These are phyloP conservation scores for Phoebastria nigripes DNA, from an alignment of 2,797 vertebrate genomes.

Conservation along the genomic window DNA sequence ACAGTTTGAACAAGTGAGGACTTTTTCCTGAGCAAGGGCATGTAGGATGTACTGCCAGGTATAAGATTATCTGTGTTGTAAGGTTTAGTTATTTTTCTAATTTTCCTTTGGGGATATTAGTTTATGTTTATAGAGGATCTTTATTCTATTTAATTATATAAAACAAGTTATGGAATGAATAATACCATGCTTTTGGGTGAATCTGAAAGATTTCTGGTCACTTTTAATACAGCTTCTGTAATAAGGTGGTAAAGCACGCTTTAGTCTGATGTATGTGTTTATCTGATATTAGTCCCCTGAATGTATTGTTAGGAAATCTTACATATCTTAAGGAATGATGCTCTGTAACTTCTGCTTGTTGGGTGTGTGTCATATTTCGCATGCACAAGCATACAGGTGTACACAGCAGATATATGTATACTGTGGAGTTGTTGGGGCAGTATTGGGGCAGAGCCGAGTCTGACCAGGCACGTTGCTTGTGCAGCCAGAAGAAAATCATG, in stretches of 20 bases:
- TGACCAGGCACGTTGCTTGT: background rate
- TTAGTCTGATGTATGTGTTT: background rate
- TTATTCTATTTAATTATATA: conserved; percentile 51
- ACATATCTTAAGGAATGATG: background rate
- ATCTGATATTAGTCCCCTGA: conserved; percentile 17
- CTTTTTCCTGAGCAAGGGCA: background rate
- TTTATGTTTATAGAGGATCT: conserved; percentile 33
- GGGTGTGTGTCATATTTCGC: background rate
- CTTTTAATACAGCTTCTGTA: conserved; percentile 46
- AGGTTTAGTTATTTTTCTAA: background rate
- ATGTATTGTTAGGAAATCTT: background rate
- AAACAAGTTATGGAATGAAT: conserved; percentile 44
- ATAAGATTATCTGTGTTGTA: background rate
- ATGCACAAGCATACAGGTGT: background rate
- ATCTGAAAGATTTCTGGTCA: conserved; percentile 38
- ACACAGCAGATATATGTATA: fast-evolving
- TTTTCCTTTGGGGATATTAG: background rate
- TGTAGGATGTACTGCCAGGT: background rate
- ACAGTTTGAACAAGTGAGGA: conserved; percentile 11
- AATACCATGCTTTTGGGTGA: conserved; percentile 36
- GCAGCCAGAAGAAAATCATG: background rate
- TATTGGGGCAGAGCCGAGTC: background rate
- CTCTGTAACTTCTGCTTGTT: background rate
- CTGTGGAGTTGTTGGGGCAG: background rate
- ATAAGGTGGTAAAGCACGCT: conserved; percentile 12